Base-by-base conservation (phyloP, 2,113 vertebrate genomes). In the Leptobrachium ailaonicum region DNA sequence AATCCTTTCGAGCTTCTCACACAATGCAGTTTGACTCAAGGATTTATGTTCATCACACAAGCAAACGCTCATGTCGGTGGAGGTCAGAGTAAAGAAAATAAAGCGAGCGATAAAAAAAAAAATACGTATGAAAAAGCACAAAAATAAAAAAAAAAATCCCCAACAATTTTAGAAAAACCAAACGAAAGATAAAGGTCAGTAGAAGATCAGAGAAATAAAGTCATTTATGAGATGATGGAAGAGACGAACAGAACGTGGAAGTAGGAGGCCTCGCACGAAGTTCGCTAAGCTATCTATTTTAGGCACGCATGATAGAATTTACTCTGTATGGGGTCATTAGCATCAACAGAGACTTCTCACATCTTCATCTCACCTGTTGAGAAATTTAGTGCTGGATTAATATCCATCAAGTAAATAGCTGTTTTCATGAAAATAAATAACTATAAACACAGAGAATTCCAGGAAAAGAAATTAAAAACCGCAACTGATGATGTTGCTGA, bases 401-500 rank as follows among this genome's bases (percentile, higher is more conserved):
- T 41, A 76, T 86, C 82, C 75, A 82, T 82, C 85, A 85, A 70
- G 73, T 73, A 86, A 86, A 76, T 70, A 60, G 69, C 78, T 86
- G 82, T 85, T 50, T 83, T 79, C 82, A 84, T 77, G 79, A 75
- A 84, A 72, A 47, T 54, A 82, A 80, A 85, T 69, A 85, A 89
- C 76, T 44, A 86, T 86, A 66, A 56, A 76, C 84, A 83, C 84
- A 87, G 83, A 87, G 83, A 83, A 85, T 84, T 87, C 77, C 82
- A 85, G 70, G 63, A 0, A 70, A 78, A 56, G 83, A 83, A 85
- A 85, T 88, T 84, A 76, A 89, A 32, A 91, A 85, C 89, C 84
- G 86, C 75, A 90, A 85, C 84, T 87, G 86, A 82, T 83, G 78
- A 88, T 83, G 62, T 88, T 84, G 88, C 20, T 62, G 75, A 83